Base-by-base conservation (phyloP, 2,888 invertebrate genomes). In the Ceraclea dissimilis region DNA sequence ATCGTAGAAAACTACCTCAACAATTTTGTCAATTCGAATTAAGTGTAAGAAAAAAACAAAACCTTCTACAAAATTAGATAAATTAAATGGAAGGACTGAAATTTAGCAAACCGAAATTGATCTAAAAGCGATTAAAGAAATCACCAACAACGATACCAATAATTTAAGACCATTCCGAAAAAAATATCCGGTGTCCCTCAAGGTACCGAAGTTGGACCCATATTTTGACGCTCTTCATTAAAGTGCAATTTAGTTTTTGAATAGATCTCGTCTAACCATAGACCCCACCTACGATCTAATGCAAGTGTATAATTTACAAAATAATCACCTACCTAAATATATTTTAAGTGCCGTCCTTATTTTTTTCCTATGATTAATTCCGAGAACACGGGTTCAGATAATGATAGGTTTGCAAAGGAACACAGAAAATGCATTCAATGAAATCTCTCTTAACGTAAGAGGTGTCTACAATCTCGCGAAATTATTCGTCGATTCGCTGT, bases 331-430 rank as follows among this genome's bases (percentile, higher is more conserved):
- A 13, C 39, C 39, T 39, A 26, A 4, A 26, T 26, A 26, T 26
- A 6, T 26, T 39, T 39, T 39, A 39, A 39, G 39, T 39, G 39
- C n/a, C 16, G 39, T n/a, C 39, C 16, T 39, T 39, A 31, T 31
- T 31, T 13, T 39, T 39, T 39, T 39, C 39, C 4, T 16, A 13
- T n/a, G n/a, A n/a, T n/a, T 16, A 4, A 39, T 39, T 39, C 39
- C 16, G 13, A 39, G 39, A 39, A 39, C 39, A n/a, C 13, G 39
- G 39, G 39, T 39, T 16, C 13, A 39, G 39, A 39, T 39, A 39
- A 39, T 39, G 13, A 39, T 39, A 39, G 39, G 39, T 39, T 39
- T 39, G 39, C 39, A 39, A 39, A 39, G 26, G 39, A 39, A 39
- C 39, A 39, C 39, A 13, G 39, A 16, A 39, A 39, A 13, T 39